Conservation (phyloP, 2,113 vertebrate genomes). For the Grammatotria lemairii region DNA sequence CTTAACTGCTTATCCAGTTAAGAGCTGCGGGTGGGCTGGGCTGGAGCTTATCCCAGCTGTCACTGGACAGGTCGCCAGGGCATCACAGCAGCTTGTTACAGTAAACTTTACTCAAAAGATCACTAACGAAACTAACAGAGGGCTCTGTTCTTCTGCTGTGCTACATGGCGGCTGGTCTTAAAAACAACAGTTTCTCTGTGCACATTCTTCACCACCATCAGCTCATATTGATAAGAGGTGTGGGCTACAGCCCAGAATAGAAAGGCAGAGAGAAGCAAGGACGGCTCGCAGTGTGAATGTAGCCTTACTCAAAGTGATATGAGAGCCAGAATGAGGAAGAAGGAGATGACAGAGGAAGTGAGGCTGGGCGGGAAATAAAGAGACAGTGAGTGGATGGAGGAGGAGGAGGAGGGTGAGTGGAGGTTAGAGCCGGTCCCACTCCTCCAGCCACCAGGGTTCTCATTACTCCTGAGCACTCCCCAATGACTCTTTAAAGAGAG, state of each 20-base stretch:
- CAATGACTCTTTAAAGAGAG: conserved; percentile 63
- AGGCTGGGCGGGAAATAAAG: conserved; percentile 7
- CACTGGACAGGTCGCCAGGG: not conserved
- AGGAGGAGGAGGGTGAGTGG: not conserved
- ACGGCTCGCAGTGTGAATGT: not conserved
- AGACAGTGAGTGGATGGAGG: conserved; percentile 2
- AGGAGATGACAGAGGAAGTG: not conserved
- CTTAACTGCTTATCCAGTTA: not conserved
- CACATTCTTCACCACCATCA: not conserved
- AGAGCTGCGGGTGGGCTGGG: not conserved
- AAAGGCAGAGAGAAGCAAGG: not conserved
- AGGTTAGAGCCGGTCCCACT: conserved; percentile 34
- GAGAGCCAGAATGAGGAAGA: not conserved
- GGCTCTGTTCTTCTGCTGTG: not conserved
- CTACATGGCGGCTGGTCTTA: not conserved
- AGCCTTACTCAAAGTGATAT: conserved; percentile 1
- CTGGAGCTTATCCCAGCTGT: not conserved
- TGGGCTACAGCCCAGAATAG: not conserved
- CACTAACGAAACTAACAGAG: not conserved
- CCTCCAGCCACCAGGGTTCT: conserved; percentile 58
- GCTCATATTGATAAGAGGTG: not conserved
- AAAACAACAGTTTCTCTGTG: not conserved
- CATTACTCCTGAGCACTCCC: conserved; percentile 64
- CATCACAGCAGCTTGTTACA: not conserved
- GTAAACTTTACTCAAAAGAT: not conserved